These are phyloP conservation scores for Catalaphyllia jardinei DNA, from an alignment of 64 coral and sea anemone species.

Conservation along the genomic window DNA sequence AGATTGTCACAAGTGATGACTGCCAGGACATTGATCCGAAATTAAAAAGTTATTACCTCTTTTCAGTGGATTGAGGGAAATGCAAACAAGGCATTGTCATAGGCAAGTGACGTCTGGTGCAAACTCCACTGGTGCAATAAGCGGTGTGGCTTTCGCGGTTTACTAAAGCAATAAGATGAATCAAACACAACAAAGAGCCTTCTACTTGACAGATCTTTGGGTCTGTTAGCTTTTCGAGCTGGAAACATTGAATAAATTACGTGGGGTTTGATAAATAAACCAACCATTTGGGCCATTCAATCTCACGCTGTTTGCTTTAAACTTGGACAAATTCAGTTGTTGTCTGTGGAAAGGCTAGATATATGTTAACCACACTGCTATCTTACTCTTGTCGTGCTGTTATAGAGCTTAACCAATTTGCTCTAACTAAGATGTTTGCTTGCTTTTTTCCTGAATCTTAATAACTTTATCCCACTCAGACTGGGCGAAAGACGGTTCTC, in stretches of 20 bases:
- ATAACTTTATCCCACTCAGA: constrained; percentile 28
- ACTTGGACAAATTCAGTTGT: not conserved
- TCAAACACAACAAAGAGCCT: not conserved
- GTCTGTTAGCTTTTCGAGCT: not conserved
- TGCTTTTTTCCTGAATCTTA: not conserved
- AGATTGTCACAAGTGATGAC: constrained; percentile 76
- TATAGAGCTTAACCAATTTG: constrained; percentile 36
- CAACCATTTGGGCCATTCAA: not conserved
- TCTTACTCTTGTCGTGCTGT: not conserved
- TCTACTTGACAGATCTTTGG: constrained; percentile 3
- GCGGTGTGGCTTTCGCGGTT: constrained; percentile 6
- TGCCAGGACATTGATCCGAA: constrained; percentile 91
- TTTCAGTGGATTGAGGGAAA: constrained; percentile 91
- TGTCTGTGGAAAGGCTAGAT: not conserved
- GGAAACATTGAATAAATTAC: constrained; percentile 8
- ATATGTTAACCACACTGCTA: not conserved
- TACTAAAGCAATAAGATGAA: not conserved
- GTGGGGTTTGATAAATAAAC: not conserved
- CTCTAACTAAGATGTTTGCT: constrained; percentile 2
- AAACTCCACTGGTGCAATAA: not conserved
- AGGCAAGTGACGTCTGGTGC: not conserved
- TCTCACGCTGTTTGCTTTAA: not conserved
- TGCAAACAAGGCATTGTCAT: constrained; percentile 70
- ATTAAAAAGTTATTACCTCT: constrained; percentile 98
- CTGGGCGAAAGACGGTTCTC: not conserved